Evolutionary conservation across 2,888 invertebrate genomes (phyloP).

Genomic region (Anaspis maculata): DNA sequence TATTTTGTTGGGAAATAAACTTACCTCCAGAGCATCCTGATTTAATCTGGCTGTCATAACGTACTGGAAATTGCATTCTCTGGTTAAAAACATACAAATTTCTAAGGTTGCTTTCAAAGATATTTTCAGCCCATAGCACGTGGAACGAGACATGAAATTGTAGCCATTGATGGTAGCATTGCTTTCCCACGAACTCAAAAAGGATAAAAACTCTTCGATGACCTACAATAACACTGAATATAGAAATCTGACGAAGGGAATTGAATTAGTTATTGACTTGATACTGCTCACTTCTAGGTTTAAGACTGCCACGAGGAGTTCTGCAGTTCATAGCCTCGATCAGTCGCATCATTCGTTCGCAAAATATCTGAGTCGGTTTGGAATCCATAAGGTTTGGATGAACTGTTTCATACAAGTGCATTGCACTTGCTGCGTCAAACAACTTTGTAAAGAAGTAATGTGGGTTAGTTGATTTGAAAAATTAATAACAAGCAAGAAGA

Average conservation of each 20-base stretch:
- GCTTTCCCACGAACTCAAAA: neutral
- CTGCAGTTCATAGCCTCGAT: neutral
- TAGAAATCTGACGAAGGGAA: neutral
- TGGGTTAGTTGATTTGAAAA: no score
- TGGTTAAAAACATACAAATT: neutral
- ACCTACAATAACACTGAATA: neutral
- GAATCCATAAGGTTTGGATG: neutral
- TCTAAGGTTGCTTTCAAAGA: neutral
- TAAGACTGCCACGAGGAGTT: neutral
- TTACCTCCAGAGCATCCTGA: slow-evolving; percentile 1
- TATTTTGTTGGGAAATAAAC: neutral
- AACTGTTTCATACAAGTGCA: neutral
- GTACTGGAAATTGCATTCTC: neutral
- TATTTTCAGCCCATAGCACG: neutral
- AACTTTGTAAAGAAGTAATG: no score
- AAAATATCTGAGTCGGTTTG: neutral
- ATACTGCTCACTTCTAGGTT: neutral
- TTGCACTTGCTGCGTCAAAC: neutral
- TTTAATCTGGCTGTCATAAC: neutral
- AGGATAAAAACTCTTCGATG: neutral
- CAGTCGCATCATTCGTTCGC: neutral
- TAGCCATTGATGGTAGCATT: neutral
- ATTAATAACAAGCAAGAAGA: neutral
- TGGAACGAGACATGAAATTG: neutral
- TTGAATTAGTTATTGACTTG: neutral